Percentiles rank a stretch among this genome's conserved stretches.
These are phyloP conservation scores for Brachionus angularis DNA, from an alignment of 1,140 invertebrate genomes.

Conservation along the genomic window DNA sequence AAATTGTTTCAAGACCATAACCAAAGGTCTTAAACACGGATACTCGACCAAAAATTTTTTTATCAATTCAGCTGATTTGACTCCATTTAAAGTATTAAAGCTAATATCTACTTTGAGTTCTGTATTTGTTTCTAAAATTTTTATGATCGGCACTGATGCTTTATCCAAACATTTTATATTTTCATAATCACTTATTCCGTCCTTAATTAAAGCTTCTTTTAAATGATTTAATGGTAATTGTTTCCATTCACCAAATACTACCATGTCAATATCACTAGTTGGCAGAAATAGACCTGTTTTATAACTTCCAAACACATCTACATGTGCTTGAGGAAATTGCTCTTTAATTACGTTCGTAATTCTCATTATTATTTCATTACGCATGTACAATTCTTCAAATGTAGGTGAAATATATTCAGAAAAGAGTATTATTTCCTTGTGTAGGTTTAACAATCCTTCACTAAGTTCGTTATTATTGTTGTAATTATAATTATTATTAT, in stretches of 20 bases:
- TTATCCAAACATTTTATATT: conserved; percentile 11
- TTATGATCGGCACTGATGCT: conserved; percentile 79
- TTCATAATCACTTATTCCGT: conserved; percentile 46
- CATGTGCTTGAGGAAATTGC: conserved; percentile 21
- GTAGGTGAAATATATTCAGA: conserved; percentile 40
- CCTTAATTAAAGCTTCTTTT: conserved; percentile 5
- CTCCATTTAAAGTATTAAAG: conserved; percentile 92
- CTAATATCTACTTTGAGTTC: conserved; percentile 93
- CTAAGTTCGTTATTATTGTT: not conserved
- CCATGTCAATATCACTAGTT: conserved; percentile 90
- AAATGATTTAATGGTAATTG: conserved; percentile 1
- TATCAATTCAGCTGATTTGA: conserved; percentile 89
- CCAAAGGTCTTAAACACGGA: conserved; percentile 82
- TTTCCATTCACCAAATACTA: conserved; percentile 88
- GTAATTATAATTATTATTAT: too few species aligned
- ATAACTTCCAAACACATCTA: conserved; percentile 78
- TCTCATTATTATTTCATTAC: conserved; percentile 16
- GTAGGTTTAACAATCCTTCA: conserved; percentile 19
- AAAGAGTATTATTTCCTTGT: conserved; percentile 35
- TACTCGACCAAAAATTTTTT: conserved; percentile 67
- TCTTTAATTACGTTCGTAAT: conserved; percentile 26
- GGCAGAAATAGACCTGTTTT: conserved; percentile 86
- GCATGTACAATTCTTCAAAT: conserved; percentile 27
- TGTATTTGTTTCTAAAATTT: conserved; percentile 87
- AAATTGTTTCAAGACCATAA: conserved; percentile 95